Conservation (phyloP, 2,888 invertebrate species). For the Blastobasis lacticolella region DNA sequence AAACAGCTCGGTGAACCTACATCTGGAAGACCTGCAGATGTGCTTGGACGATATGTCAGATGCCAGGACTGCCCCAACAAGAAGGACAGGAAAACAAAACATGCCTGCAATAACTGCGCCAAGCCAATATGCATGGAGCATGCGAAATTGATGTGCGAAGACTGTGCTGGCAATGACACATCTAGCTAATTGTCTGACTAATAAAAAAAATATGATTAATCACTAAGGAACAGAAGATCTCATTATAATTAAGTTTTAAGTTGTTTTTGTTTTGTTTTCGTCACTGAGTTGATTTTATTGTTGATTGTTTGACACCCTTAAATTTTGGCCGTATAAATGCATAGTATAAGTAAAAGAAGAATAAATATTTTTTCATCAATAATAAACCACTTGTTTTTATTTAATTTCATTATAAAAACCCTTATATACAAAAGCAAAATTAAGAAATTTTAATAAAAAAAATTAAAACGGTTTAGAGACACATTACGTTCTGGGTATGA, state of each 20-base stretch:
- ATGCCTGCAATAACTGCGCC: slow-evolving; percentile 3
- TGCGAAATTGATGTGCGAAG: slow-evolving; percentile 3
- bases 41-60: slow-evolving; percentile 6
- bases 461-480: not conserved
- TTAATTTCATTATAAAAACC: not conserved
- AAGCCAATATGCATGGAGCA: slow-evolving; percentile 5
- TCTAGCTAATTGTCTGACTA: not conserved
- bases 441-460: too few species aligned
- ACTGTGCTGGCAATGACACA: slow-evolving; percentile 2
- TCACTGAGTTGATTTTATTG: not conserved
- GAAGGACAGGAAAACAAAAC: slow-evolving; percentile 10
- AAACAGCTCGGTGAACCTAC: slow-evolving; percentile 5
- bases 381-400: not conserved
- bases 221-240: not conserved
- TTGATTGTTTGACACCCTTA: not conserved
- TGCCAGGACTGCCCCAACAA: slow-evolving; percentile 7
- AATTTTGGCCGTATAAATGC: not conserved
- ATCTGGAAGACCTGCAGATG: slow-evolving; percentile 1
- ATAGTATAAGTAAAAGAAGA: not conserved
- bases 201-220: not conserved
- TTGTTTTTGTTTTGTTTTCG: not conserved
- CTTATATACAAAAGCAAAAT: not conserved
- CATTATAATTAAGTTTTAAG: not conserved
- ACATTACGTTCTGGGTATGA: not conserved
- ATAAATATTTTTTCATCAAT: not conserved